phyloP scores from a whole-genome alignment of 2,888 invertebrate species.

The Apamea sordens region DNA sequence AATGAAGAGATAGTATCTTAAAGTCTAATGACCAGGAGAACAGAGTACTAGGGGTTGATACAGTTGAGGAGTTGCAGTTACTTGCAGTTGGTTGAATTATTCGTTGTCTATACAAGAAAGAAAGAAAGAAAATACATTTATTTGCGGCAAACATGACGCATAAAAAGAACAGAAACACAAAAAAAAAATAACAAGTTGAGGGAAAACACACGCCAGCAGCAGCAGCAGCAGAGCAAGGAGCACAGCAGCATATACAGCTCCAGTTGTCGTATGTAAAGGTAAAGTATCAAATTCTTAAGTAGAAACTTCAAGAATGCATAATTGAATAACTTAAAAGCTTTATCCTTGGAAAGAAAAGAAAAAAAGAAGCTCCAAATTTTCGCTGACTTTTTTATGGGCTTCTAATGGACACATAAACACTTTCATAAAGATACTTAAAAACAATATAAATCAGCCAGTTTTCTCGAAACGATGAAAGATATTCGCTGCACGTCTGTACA shows the following conservation, averaged over 20 bases:
- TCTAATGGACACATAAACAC: conserved; percentile 12
- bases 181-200: no score
- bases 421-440: conserved; percentile 3
- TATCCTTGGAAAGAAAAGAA: not conserved
- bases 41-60: not conserved
- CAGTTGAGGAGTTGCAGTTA: not conserved
- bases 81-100: conserved; percentile 15
- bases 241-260: not conserved
- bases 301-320: not conserved
- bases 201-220: no score
- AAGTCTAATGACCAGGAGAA: conserved; percentile 14
- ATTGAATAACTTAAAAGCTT: conserved; percentile 1
- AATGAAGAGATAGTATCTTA: conserved; percentile 13
- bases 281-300: not conserved
- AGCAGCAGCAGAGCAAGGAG: no score
- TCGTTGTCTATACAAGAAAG: not conserved
- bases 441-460: conserved; percentile 29
- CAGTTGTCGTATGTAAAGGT: not conserved
- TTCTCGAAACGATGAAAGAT: conserved; percentile 27
- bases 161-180: no score
- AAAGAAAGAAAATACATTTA: no score
- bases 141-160: no score
- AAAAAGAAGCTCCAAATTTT: not conserved
- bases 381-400: conserved; percentile 1
- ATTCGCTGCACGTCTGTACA: conserved; percentile 36